Evolutionary conservation across 2,888 invertebrate species (phyloP).

Genomic region (Polia nebulosa): DNA sequence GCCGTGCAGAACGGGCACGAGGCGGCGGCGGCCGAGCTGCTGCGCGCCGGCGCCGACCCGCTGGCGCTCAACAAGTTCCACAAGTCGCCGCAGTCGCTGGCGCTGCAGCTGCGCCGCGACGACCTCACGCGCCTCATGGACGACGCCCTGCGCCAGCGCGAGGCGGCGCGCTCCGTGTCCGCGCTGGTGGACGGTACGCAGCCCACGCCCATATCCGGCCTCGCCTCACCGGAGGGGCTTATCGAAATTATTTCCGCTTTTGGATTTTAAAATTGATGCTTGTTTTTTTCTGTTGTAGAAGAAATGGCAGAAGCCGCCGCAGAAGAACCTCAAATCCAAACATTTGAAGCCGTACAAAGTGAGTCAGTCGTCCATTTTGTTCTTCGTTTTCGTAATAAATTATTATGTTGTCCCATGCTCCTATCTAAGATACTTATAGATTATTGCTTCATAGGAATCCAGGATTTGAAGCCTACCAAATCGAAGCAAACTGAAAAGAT

Average conservation of each 20-base stretch:
- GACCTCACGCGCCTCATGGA: conserved; percentile 69
- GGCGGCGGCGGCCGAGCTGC: conserved; percentile 91
- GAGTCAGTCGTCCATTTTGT: conserved; percentile 25
- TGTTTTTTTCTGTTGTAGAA: conserved; percentile 51
- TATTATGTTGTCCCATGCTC: neutral
- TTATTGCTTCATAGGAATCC: conserved; percentile 49
- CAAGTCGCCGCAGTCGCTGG: conserved; percentile 77
- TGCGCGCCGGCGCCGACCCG: conserved; percentile 94
- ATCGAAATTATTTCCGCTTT: neutral
- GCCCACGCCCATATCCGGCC: neutral
- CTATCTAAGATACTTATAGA: neutral
- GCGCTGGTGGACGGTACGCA: conserved; percentile 63
- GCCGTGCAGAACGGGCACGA: conserved; percentile 96
- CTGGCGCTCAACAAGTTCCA: conserved; percentile 84
- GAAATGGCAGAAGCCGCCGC: conserved; percentile 58
- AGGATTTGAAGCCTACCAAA: conserved; percentile 55
- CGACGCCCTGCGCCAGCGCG: conserved; percentile 67
- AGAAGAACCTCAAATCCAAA: conserved; percentile 51
- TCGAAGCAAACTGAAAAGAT: conserved; percentile 46
- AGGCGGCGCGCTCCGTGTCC: conserved; percentile 67
- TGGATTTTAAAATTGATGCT: neutral
- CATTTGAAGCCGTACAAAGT: conserved; percentile 69
- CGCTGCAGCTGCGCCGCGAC: conserved; percentile 58
- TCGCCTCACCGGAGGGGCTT: too few relatives aligned
- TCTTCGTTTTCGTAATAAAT: neutral